Evolutionary conservation across 2,797 vertebrate species (phyloP).

Genomic region (Oryzias dopingdopingensis): DNA sequence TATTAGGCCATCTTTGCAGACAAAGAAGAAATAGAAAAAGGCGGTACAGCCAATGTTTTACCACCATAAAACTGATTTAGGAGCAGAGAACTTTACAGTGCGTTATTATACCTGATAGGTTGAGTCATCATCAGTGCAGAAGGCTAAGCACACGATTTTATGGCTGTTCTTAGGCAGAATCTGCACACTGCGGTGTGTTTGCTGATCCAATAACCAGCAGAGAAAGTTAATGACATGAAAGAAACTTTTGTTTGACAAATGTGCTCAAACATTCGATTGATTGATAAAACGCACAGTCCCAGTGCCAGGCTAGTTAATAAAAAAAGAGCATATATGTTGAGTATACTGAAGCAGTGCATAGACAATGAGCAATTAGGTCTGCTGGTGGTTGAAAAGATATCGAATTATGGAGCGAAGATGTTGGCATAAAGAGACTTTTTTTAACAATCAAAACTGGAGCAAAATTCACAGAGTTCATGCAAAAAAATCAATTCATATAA

Average conservation of each 20-base stretch:
- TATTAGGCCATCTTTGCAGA: constrained; percentile 26
- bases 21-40: constrained; percentile 47
- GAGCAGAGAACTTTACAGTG: constrained; percentile 51
- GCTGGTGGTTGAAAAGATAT: constrained; percentile 20
- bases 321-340: constrained; percentile 39
- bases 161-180: constrained; percentile 60
- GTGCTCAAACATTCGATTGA: constrained; percentile 58
- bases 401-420: background rate
- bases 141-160: constrained; percentile 60
- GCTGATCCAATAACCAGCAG: constrained; percentile 67
- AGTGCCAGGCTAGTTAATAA: constrained; percentile 50
- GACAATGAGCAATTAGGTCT: constrained; percentile 18
- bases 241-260: constrained; percentile 67
- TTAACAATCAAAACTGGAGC: background rate
- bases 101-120: constrained; percentile 56
- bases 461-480: constrained; percentile 10
- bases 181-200: constrained; percentile 64
- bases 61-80: constrained; percentile 61
- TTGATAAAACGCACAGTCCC: constrained; percentile 51
- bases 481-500: constrained; percentile 13
- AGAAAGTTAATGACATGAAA: constrained; percentile 73
- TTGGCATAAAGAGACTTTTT: background rate
- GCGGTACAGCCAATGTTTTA: constrained; percentile 47
- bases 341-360: constrained; percentile 34
- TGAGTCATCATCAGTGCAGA: constrained; percentile 50